phyloP scores from a whole-genome alignment of 2,888 invertebrate species.

The Pachydiplax longipennis region DNA sequence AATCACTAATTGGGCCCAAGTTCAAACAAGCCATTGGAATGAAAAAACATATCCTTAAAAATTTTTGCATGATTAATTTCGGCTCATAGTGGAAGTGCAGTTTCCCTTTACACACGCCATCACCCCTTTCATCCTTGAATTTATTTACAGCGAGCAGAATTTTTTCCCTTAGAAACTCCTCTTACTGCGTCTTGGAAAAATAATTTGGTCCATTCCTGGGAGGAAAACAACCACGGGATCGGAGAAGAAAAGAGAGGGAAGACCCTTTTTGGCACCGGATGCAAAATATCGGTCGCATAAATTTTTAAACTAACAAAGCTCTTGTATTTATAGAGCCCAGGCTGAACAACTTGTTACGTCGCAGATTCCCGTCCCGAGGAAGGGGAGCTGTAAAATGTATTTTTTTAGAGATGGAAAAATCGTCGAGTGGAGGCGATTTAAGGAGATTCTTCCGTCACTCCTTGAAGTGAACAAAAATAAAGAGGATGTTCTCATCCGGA shows the following conservation, averaged over 20 bases:
- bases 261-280: conserved; percentile 28
- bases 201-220: not conserved
- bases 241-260: not conserved
- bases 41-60: no score
- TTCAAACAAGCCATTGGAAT: no score
- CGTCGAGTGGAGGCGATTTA: no score
- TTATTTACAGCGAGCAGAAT: no score
- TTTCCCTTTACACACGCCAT: no score
- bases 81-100: no score
- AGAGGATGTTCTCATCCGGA: not conserved
- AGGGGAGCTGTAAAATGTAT: not conserved
- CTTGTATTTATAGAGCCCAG: conserved; percentile 19
- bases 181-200: not conserved
- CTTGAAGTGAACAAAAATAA: not conserved
- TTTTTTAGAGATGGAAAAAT: no score
- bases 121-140: no score
- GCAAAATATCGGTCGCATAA: conserved; percentile 14
- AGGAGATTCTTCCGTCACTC: not conserved
- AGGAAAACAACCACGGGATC: not conserved
- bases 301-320: conserved; percentile 10
- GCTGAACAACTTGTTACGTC: not conserved
- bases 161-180: no score
- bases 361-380: not conserved
- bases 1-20: no score
- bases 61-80: no score